Evolutionary conservation across 2,797 vertebrate species (phyloP).

Genomic region (Artibeus jamaicensis): DNA sequence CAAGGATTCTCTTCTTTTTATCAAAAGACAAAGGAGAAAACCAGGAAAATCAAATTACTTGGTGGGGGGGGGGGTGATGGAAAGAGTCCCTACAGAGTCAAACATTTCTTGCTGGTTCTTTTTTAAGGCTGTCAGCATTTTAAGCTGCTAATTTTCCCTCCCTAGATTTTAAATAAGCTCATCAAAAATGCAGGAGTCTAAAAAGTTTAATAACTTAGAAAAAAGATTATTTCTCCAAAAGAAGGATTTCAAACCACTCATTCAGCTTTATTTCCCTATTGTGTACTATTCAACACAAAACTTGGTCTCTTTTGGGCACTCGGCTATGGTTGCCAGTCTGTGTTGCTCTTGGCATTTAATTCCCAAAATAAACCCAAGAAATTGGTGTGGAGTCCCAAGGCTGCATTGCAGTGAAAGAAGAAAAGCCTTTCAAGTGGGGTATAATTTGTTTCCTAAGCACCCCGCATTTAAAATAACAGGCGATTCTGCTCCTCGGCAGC

Average conservation of each 20-base stretch:
- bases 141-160: slow-evolving; percentile 35
- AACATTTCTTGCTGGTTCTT: background rate
- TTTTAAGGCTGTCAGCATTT: slow-evolving; percentile 59
- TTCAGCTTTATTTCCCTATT: slow-evolving; percentile 20
- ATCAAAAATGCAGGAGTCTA: slow-evolving; percentile 33
- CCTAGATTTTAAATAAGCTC: slow-evolving; percentile 61
- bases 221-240: slow-evolving; percentile 46
- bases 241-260: slow-evolving; percentile 30
- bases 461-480: background rate
- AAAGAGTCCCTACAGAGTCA: slow-evolving; percentile 36
- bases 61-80: background rate
- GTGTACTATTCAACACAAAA: slow-evolving; percentile 31
- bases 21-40: slow-evolving; percentile 60
- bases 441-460: background rate
- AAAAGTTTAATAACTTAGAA: slow-evolving; percentile 58
- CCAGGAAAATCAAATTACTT: slow-evolving; percentile 60
- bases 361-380: slow-evolving; percentile 32
- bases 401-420: background rate
- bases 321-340: background rate
- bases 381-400: background rate
- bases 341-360: background rate
- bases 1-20: slow-evolving; percentile 48
- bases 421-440: background rate
- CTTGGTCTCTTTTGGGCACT: background rate
- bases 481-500: background rate